Percentiles rank a stretch among this genome's conserved stretches.
Evolutionary conservation across 1,140 invertebrate species (phyloP).

Genomic region (Drosophila ananassae): DNA sequence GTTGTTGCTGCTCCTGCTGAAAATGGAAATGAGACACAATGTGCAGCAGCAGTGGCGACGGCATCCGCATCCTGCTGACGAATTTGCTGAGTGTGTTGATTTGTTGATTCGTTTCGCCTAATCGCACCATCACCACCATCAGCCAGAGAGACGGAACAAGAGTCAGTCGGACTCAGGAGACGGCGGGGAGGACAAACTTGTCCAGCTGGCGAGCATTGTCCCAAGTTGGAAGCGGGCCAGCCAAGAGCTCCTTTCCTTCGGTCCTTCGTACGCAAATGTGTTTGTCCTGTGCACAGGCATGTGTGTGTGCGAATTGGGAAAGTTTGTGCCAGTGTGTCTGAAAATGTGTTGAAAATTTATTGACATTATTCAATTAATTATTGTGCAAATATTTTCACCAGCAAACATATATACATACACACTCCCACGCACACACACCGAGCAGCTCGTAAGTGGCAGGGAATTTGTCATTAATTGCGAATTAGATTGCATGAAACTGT

Average conservation of each 20-base stretch:
- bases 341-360: constrained; percentile 83
- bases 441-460: constrained; percentile 68
- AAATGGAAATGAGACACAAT: constrained; percentile 83
- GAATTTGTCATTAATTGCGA: constrained; percentile 82
- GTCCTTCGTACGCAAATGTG: constrained; percentile 73
- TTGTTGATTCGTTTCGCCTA: constrained; percentile 84
- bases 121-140: constrained; percentile 78
- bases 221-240: constrained; percentile 51
- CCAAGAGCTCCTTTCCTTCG: constrained; percentile 16
- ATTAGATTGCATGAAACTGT: constrained; percentile 80
- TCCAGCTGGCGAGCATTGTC: constrained; percentile 70
- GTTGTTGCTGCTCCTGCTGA: constrained; percentile 49
- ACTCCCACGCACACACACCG: constrained; percentile 9
- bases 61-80: constrained; percentile 76
- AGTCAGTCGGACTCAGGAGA: constrained; percentile 4
- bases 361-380: constrained; percentile 84
- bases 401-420: constrained; percentile 45
- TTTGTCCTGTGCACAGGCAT: constrained; percentile 77
- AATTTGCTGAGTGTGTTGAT: constrained; percentile 84
- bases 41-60: constrained; percentile 58
- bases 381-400: constrained; percentile 83
- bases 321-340: constrained; percentile 60
- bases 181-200: constrained; percentile 64
- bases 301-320: constrained; percentile 50
- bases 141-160: constrained; percentile 23